Evolutionary conservation across 2,888 invertebrate genomes (phyloP), one percentile per base, ranked within the genome.

Genomic region (Hypselothyrea guttata): DNA sequence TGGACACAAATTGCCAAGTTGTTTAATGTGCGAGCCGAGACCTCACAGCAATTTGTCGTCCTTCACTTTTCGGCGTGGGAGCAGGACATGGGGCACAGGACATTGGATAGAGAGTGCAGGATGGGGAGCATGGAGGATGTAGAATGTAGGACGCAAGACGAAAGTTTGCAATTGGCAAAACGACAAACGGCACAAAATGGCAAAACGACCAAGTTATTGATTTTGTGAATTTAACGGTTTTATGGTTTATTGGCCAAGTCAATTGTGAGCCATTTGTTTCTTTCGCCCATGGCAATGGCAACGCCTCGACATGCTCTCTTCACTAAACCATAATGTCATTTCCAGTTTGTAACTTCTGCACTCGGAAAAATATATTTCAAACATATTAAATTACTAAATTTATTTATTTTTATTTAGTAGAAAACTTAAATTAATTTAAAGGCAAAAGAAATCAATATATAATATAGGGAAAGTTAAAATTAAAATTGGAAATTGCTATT

Each of bases 1-100:
- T 85, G 68, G 76, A 71, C 81, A 85, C 73, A 83, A 81, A 81
- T 81, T 81, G 85, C 76, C 66, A 79, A 81, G 81, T 81, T 81
- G 76, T 66, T 81, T 79, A 79, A 85, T 79, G 83, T 85, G 76
- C 70, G 63, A 55, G 51, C 73, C 76, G 69, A 60, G 64, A 64
- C 71, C 65, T 62, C 58, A 48, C 55, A 59, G 75, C 83, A 82
- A 83, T 84, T 86, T 79, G 79, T 84, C 83, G 85, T 75, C 75
- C 74, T 76, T 78, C 69, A 69, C 3, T 28, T 58, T 71, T 65
- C 53, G 37, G 28, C 30, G n/a, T 12, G 13, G 33, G n/a, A 12
- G 7, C 12, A 37, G 13, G 27, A 15, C 28, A 18, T 5, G 40
- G 37, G 18, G 9, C 30, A 15, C 9, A 37, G 12, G 34, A 46